A percentile compares a stretch with the other conserved stretches of the same genome.
phyloP scores from a whole-genome alignment of 2,888 invertebrate genomes.

The Operophtera brumata region DNA sequence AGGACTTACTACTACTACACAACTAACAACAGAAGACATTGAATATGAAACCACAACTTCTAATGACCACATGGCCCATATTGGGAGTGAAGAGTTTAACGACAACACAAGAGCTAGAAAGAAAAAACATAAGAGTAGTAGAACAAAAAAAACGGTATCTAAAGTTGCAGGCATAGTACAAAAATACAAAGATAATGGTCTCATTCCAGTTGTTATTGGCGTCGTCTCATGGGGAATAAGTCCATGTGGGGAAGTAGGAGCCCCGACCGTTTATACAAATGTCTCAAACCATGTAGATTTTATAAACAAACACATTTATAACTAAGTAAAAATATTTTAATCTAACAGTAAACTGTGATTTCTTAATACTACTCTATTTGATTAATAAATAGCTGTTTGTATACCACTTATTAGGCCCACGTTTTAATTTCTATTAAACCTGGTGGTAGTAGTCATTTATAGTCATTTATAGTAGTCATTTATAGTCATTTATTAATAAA shows the following conservation, averaged over 20 bases:
- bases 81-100: slow-evolving; percentile 1
- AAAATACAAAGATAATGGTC: slow-evolving; percentile 28
- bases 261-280: slow-evolving; percentile 79
- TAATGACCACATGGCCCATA: neutral
- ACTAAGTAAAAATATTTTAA: slow-evolving; percentile 19
- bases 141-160: slow-evolving; percentile 3
- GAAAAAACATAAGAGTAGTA: neutral
- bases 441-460: too few species aligned
- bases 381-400: too few species aligned
- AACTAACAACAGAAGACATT: slow-evolving; percentile 8
- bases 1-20: slow-evolving; percentile 33
- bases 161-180: slow-evolving; percentile 16
- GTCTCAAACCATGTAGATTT: slow-evolving; percentile 73
- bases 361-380: too few species aligned
- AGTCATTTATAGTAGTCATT: too few species aligned
- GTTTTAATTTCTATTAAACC: too few species aligned
- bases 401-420: too few species aligned
- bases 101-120: neutral
- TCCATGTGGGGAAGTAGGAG: slow-evolving; percentile 74
- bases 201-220: slow-evolving; percentile 64
- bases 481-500: too few species aligned
- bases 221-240: slow-evolving; percentile 79
- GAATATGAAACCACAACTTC: neutral
- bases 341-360: neutral
- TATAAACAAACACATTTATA: slow-evolving; percentile 53